Percentiles rank a stretch among this genome's conserved stretches.
phyloP scores from a whole-genome alignment of 1,140 invertebrate species.

The Antheraea mylitta region DNA sequence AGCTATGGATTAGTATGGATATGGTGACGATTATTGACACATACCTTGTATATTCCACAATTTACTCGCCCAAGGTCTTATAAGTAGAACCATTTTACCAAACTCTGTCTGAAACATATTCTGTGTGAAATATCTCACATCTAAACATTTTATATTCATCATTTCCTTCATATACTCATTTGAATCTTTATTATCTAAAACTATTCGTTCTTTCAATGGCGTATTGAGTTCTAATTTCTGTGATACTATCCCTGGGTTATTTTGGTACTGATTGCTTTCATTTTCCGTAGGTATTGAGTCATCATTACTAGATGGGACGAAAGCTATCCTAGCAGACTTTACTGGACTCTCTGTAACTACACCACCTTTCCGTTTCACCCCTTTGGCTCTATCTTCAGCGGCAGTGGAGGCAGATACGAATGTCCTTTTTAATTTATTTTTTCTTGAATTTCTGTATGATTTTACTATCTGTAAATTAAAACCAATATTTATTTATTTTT shows the following conservation, averaged over 20 bases:
- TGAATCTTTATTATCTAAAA: background rate
- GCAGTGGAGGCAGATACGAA: slow-evolving; percentile 83
- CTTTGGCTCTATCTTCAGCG: slow-evolving; percentile 79
- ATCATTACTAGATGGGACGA: slow-evolving; percentile 42
- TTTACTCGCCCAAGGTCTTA: slow-evolving; percentile 54
- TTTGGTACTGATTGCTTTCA: slow-evolving; percentile 19
- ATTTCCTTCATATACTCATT: slow-evolving; percentile 51
- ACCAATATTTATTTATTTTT: no score
- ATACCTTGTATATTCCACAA: slow-evolving; percentile 57
- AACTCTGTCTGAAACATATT: slow-evolving; percentile 56
- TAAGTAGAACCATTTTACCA: slow-evolving; percentile 54
- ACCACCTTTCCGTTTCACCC: slow-evolving; percentile 75
- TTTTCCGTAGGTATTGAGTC: background rate
- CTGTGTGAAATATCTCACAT: slow-evolving; percentile 46
- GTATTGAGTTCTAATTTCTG: background rate
- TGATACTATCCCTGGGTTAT: slow-evolving; percentile 5
- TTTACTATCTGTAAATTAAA: slow-evolving; percentile 67
- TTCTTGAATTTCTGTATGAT: slow-evolving; percentile 79
- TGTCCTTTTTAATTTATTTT: slow-evolving; percentile 81
- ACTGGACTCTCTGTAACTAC: slow-evolving; percentile 42
- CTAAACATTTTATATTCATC: slow-evolving; percentile 43
- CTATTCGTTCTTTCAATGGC: slow-evolving; percentile 3
- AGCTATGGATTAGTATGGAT: no score
- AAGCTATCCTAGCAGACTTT: slow-evolving; percentile 51
- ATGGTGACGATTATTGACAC: background rate